These are phyloP conservation scores for Scytalopus superciliaris DNA, from an alignment of 2,113 vertebrate genomes.

Conservation along the genomic window DNA sequence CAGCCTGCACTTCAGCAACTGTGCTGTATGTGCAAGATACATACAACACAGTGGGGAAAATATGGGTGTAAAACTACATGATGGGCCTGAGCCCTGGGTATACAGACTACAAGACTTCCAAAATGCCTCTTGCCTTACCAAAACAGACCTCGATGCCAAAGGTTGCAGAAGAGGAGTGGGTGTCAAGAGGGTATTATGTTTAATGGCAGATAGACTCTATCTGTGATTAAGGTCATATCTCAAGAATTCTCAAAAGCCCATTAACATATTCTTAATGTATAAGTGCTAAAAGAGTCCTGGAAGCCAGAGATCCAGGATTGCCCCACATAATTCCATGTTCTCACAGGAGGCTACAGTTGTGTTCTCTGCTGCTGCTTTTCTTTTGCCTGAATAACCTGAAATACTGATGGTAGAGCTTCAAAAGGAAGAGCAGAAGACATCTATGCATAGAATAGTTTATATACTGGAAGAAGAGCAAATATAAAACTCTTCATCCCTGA, in stretches of 20 bases:
- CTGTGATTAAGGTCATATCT: neutral
- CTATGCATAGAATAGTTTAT: neutral
- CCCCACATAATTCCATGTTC: neutral
- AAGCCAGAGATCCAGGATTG: conserved; percentile 5
- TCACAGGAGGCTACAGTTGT: neutral
- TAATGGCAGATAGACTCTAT: neutral
- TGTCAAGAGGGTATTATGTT: neutral
- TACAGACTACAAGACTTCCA: neutral
- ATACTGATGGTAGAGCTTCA: neutral
- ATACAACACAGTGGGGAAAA: neutral
- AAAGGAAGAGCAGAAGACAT: neutral
- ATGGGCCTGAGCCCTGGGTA: neutral
- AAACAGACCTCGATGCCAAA: neutral
- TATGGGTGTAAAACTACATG: neutral
- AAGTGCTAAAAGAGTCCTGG: neutral
- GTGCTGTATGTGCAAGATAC: neutral
- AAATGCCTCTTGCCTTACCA: neutral
- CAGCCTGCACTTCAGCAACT: neutral
- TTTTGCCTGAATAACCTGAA: neutral
- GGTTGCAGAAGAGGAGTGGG: neutral
- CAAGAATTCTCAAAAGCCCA: conserved; percentile 21
- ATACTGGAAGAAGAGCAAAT: neutral
- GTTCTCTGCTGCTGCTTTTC: neutral
- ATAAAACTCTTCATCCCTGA: neutral
- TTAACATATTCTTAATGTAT: conserved; percentile 1